Percentiles rank a stretch among this genome's conserved stretches.
Conservation (phyloP, 2,888 invertebrate genomes). For the Sussaba pulchella region DNA sequence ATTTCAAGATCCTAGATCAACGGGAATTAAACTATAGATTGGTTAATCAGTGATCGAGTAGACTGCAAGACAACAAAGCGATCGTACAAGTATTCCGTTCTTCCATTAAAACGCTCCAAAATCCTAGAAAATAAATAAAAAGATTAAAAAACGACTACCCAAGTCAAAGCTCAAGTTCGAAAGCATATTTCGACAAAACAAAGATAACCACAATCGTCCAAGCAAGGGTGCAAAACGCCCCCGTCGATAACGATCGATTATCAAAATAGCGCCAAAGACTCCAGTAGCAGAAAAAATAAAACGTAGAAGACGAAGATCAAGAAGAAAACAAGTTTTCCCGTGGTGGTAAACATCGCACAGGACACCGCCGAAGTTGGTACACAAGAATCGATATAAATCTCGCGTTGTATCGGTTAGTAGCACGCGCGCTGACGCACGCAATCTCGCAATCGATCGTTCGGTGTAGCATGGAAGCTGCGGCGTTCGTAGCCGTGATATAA, state of each 20-base stretch:
- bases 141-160: too few relatives aligned
- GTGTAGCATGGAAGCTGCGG: constrained; percentile 5
- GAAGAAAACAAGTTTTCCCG: constrained; percentile 48
- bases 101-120: too few relatives aligned
- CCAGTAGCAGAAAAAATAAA: constrained; percentile 50
- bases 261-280: constrained; percentile 60
- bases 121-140: too few relatives aligned
- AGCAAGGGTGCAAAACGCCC: constrained; percentile 32
- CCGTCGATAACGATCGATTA: constrained; percentile 38
- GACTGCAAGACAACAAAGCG: too few relatives aligned
- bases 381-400: constrained; percentile 31
- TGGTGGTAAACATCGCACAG: background rate
- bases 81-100: too few relatives aligned
- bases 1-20: too few relatives aligned
- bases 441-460: constrained; percentile 51
- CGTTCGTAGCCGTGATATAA: constrained; percentile 11
- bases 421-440: constrained; percentile 35
- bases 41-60: too few relatives aligned
- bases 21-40: too few relatives aligned
- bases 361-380: background rate
- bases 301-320: too few relatives aligned
- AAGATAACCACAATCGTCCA: background rate
- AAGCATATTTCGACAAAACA: too few relatives aligned
- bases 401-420: constrained; percentile 35
- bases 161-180: too few relatives aligned